Evolutionary conservation across 2,888 invertebrate species (phyloP).

Genomic region (Meteorus colon): DNA sequence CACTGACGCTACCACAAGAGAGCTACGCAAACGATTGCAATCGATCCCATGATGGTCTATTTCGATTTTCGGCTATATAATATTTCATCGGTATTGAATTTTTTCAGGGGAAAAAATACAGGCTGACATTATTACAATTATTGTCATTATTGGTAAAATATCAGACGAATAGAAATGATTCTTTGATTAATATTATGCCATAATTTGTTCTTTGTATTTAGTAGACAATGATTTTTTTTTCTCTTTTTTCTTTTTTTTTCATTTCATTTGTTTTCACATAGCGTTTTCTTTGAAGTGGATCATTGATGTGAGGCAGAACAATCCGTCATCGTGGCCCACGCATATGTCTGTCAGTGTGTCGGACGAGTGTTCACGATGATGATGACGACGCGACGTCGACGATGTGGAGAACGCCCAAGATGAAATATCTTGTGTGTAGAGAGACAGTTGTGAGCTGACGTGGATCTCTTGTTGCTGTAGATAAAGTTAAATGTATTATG

Average conservation of each 20-base stretch:
- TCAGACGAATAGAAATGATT: no score
- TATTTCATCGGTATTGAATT: not conserved
- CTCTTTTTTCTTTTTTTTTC: not conserved
- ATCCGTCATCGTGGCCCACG: constrained; percentile 36
- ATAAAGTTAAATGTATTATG: not conserved
- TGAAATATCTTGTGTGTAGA: constrained; percentile 17
- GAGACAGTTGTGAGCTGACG: constrained; percentile 21
- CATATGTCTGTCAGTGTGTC: constrained; percentile 34
- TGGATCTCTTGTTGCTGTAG: not conserved
- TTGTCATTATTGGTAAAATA: no score
- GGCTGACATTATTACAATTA: no score
- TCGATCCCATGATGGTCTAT: constrained; percentile 37
- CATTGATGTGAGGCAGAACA: constrained; percentile 20
- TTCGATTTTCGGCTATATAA: not conserved
- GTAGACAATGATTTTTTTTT: constrained; percentile 10
- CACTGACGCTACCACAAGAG: constrained; percentile 1
- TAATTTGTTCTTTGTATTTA: no score
- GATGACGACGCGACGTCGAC: not conserved
- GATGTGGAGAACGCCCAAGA: constrained; percentile 19
- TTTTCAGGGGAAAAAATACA: not conserved
- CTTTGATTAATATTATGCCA: no score
- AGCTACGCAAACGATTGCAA: constrained; percentile 41
- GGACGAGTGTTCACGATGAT: constrained; percentile 5
- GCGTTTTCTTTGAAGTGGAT: constrained; percentile 6
- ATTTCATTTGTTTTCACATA: not conserved